Evolutionary conservation across 2,113 vertebrate genomes (phyloP).

Genomic region (Propithecus coquereli): DNA sequence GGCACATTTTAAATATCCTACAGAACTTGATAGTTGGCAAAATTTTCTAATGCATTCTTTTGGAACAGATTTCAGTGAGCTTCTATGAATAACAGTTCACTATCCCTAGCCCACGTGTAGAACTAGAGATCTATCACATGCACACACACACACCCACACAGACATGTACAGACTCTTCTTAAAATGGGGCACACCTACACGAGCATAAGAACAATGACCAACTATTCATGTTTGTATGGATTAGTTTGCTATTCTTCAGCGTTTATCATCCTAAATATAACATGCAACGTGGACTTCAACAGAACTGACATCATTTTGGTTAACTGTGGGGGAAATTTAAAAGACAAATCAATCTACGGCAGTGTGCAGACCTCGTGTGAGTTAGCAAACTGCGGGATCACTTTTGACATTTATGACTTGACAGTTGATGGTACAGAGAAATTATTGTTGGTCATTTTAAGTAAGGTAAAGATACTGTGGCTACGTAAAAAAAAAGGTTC

Average conservation of each 20-base stretch:
- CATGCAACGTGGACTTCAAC: fast-evolving
- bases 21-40: fast-evolving
- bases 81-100: fast-evolving
- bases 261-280: neutral
- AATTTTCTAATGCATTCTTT: no score
- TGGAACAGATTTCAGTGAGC: fast-evolving
- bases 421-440: neutral
- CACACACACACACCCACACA: neutral
- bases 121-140: fast-evolving
- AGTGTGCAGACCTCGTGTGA: fast-evolving
- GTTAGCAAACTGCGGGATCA: fast-evolving
- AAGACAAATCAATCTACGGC: fast-evolving
- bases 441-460: neutral
- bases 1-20: fast-evolving
- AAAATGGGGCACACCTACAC: neutral
- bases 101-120: fast-evolving
- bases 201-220: fast-evolving
- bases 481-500: neutral
- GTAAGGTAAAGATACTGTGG: neutral
- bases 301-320: neutral
- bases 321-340: neutral
- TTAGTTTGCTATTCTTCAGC: fast-evolving
- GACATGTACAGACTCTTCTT: neutral
- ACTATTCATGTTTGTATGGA: fast-evolving
- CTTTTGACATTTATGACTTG: fast-evolving